Base-by-base conservation (phyloP, 37 sponge, comb jelly and placozoan genomes). In the Aplysina aerophoba region DNA sequence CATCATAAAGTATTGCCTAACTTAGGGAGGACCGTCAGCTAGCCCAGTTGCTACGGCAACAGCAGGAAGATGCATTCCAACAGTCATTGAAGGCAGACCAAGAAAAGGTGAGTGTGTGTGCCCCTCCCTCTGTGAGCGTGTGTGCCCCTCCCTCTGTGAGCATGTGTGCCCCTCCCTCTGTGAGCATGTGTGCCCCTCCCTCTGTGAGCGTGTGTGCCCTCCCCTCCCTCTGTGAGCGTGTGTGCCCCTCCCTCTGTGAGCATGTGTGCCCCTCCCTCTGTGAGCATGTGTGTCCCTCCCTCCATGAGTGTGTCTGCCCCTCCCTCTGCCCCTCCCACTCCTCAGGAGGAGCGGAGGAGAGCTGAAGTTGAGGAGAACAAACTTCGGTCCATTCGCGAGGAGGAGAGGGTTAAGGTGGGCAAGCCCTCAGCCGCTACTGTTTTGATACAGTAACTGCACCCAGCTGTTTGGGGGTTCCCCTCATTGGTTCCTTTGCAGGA, bases 21-120 rank as follows among this genome's bases (percentile, higher is more conserved):
- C 33, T 20, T 71, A 84, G 89, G 54, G 16, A 53, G 13, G 58
- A 91, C 53, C 61, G 93, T 20, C 24, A 65, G 39, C 28, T 81
- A 28, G 86, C 84, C 69, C 88, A 93, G 85, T 34, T 34, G 62
- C 72, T 93, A n/a, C 68, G 94, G 28, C 79, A 85, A 54, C 79
- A 88, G 22, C 94, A 93, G 72, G 94, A 93, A 55, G 75, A 83
- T 25, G 94, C 92, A n/a, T 93, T 54, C 78, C 44, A 69, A 37
- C 81, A 82, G 31, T 90, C 90, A 22, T 62, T 93, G 36, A 83
- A 27, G 31, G 94, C 91, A 30, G 94, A 93, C 71, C 62, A 85
- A 25, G 91, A 81, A 40, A 93, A 93, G 89, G 88, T 75, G 34
- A n/a, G n/a, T n/a, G n/a, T n/a, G n/a, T n/a, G n/a, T n/a, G 6